These are phyloP conservation scores for Xanthostigma xanthostigma DNA, from an alignment of 2,888 invertebrate genomes.

Conservation along the genomic window DNA sequence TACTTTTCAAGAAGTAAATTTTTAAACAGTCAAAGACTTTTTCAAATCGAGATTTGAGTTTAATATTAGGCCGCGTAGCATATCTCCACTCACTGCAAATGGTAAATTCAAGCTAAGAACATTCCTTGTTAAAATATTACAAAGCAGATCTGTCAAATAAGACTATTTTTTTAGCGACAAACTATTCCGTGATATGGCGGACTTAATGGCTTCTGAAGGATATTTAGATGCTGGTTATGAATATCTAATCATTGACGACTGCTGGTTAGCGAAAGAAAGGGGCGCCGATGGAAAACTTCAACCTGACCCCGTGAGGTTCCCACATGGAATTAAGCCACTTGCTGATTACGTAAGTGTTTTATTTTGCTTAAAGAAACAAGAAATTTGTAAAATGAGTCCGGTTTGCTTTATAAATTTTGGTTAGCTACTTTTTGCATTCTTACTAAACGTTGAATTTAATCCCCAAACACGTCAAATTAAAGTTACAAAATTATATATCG, in stretches of 20 bases:
- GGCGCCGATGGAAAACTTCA: slow-evolving; percentile 31
- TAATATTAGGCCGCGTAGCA: too few species aligned
- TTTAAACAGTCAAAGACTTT: too few species aligned
- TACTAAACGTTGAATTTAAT: not conserved
- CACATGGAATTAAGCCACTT: slow-evolving; percentile 41
- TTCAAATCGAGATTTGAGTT: too few species aligned
- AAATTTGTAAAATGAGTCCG: not conserved
- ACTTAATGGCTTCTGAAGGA: slow-evolving; percentile 39
- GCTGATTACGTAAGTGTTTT: slow-evolving; percentile 38
- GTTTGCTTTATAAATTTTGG: too few species aligned
- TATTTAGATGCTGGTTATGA: slow-evolving; percentile 43
- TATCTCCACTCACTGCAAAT: too few species aligned
- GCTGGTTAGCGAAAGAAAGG: slow-evolving; percentile 39
- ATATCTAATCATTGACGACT: slow-evolving; percentile 44
- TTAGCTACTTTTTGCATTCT: not conserved
- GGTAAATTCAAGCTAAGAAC: too few species aligned
- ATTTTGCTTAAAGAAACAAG: not conserved
- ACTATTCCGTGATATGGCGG: slow-evolving; percentile 36
- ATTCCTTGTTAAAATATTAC: too few species aligned
- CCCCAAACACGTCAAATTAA: too few species aligned
- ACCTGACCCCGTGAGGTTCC: slow-evolving; percentile 41
- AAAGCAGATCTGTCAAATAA: too few species aligned
- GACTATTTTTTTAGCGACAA: slow-evolving; percentile 29
- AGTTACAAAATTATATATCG: too few species aligned
- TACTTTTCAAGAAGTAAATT: too few species aligned